Evolutionary conservation across 2,888 invertebrate species (phyloP).

Genomic region (Frankliniella fusca): DNA sequence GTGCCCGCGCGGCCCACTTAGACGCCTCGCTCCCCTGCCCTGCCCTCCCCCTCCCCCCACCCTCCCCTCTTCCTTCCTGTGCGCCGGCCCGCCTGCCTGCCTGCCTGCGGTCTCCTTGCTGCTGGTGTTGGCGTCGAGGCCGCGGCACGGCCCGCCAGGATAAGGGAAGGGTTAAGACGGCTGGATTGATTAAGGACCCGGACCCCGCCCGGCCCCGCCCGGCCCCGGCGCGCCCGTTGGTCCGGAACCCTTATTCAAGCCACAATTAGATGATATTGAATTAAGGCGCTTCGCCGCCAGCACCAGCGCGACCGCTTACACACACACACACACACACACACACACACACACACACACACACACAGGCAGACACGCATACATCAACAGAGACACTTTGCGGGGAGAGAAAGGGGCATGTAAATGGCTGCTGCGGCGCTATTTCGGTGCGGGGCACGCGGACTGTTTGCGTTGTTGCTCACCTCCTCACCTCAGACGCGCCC

Average conservation of each 20-base stretch:
- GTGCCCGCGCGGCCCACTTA: neutral
- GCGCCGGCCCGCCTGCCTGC: neutral
- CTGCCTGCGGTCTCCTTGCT: neutral
- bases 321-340: neutral
- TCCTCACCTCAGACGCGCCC: neutral
- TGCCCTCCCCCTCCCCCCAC: neutral
- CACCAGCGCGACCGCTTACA: neutral
- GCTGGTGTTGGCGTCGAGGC: neutral
- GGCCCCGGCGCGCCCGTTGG: neutral
- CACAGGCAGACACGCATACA: neutral
- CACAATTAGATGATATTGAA: neutral
- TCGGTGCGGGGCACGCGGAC: too few relatives aligned
- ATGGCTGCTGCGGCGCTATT: neutral
- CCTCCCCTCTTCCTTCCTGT: neutral
- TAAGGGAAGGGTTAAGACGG: neutral
- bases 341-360: neutral
- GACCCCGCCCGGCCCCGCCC: neutral
- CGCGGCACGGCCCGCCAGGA: neutral
- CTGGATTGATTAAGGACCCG: neutral
- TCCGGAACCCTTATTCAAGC: neutral
- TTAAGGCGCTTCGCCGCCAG: neutral
- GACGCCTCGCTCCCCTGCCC: neutral
- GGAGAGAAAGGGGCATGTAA: too few relatives aligned
- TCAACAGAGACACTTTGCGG: neutral
- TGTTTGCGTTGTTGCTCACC: neutral